Evolutionary conservation across 2,797 vertebrate species (phyloP), one percentile per base, ranked within the genome.

Genomic region (Sandelia bainsii): DNA sequence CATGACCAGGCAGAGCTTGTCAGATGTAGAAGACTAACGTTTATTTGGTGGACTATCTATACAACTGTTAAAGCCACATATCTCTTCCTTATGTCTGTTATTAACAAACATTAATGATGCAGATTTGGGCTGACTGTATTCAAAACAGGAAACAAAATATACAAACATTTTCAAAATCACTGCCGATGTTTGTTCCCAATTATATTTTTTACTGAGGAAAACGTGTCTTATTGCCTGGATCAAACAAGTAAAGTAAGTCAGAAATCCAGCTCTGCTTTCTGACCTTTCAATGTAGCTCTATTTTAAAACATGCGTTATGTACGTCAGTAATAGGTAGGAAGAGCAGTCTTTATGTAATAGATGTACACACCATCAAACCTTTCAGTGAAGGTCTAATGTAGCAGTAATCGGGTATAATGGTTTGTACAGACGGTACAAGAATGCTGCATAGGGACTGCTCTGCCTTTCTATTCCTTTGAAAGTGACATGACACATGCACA

Each of bases 11-110:
- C 76, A 84, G 72, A 1, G 8, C 69, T 82, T 63, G 56, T 89
- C 83, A 81, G 81, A 85, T 82, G 72, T 52, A 59, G 23, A 53
- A 69, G 76, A 83, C 81, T 81, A 84, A 90, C 84, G 59, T 64
- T 67, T 88, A 80, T 79, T 80, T 58, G 72, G 65, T 63, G 57
- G 75, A 81, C 63, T 66, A 78, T 82, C 83, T 86, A 80, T 83
- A 75, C 72, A 85, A 86, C 42, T 23, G 39, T 61, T 4, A 66
- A 62, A 49, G 39, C 11, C 32, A 52, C n/a, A n/a, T 17, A 37
- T 8, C n/a, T 69, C 12, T 44, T 20, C 7, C 39, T 20, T 16
- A 34, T 11, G 10, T 46, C 40, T 58, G 4, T 27, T 22, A 0
- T 19, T 19, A 16, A 8, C 42, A 10, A 51, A 45, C 1, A 25